A percentile compares a stretch with the other conserved stretches of the same genome.
These are phyloP conservation scores for Alca torda DNA, from an alignment of 2,797 vertebrate species.

Conservation along the genomic window DNA sequence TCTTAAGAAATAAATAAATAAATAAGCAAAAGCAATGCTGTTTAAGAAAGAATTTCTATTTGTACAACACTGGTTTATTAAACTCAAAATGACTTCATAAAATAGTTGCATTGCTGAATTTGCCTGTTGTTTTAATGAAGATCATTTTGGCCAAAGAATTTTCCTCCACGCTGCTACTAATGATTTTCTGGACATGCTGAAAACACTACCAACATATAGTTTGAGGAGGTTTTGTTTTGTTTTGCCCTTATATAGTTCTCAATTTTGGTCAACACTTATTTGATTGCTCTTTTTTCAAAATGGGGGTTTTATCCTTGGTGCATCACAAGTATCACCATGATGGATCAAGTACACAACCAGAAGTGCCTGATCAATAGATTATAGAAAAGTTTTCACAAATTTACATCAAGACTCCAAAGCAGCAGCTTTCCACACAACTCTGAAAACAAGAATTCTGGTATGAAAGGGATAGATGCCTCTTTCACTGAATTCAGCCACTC, in stretches of 20 bases:
- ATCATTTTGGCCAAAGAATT: not conserved
- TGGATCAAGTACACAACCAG: not conserved
- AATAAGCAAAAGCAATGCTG: not conserved
- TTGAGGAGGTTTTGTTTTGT: not conserved
- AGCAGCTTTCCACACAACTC: not conserved
- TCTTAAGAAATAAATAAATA: not conserved
- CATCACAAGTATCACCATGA: not conserved
- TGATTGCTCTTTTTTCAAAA: not conserved
- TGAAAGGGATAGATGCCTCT: not conserved
- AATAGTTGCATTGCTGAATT: not conserved
- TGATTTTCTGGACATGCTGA: not conserved
- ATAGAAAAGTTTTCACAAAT: not conserved
- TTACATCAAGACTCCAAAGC: not conserved
- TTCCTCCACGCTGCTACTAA: not conserved
- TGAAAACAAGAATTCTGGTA: not conserved
- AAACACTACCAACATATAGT: not conserved
- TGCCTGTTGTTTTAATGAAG: not conserved
- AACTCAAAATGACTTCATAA: not conserved
- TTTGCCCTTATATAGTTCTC: not conserved
- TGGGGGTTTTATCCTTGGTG: fast-evolving
- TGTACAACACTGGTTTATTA: not conserved
- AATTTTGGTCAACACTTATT: not conserved
- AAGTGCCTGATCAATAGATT: not conserved
- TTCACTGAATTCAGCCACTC: not conserved
- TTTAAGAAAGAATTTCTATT: not conserved